Evolutionary conservation across 2,888 invertebrate genomes (phyloP).

Genomic region (Cryptocephalus moraei): DNA sequence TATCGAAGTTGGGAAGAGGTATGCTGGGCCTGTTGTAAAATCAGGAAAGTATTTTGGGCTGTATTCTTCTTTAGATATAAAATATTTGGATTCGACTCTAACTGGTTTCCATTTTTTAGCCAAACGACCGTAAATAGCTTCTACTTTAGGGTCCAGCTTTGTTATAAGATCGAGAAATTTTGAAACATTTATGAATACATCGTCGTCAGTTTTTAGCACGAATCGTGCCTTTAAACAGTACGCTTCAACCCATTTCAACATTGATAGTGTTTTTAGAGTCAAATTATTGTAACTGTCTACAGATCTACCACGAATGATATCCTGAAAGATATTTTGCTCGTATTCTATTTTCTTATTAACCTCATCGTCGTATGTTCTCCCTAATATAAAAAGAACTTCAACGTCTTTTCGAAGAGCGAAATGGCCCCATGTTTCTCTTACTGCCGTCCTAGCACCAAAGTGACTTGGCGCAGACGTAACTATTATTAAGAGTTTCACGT

Average conservation of each 20-base stretch:
- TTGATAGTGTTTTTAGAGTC: slow-evolving; percentile 70
- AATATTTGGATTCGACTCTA: slow-evolving; percentile 79
- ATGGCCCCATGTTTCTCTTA: slow-evolving; percentile 74
- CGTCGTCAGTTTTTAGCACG: slow-evolving; percentile 77
- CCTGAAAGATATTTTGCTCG: slow-evolving; percentile 64
- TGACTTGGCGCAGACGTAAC: slow-evolving; percentile 68
- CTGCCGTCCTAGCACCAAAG: slow-evolving; percentile 57
- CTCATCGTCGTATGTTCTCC: slow-evolving; percentile 38
- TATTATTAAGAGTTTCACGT: slow-evolving; percentile 45
- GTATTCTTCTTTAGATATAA: slow-evolving; percentile 70
- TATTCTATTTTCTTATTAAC: slow-evolving; percentile 41
- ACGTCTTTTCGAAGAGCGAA: slow-evolving; percentile 54
- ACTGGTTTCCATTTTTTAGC: slow-evolving; percentile 78
- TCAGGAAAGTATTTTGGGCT: slow-evolving; percentile 66
- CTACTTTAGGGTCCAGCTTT: slow-evolving; percentile 48
- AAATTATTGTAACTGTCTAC: slow-evolving; percentile 72
- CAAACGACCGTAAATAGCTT: slow-evolving; percentile 68
- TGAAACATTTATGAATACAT: slow-evolving; percentile 78
- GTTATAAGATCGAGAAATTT: slow-evolving; percentile 56
- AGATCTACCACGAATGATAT: slow-evolving; percentile 62
- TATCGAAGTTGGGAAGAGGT: slow-evolving; percentile 66
- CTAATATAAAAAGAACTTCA: slow-evolving; percentile 48
- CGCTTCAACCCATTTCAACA: slow-evolving; percentile 69
- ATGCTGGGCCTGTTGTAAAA: slow-evolving; percentile 87
- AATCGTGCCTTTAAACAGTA: slow-evolving; percentile 64